Evolutionary conservation across 2,888 invertebrate genomes (phyloP).

Genomic region (Pachydiplax longipennis): DNA sequence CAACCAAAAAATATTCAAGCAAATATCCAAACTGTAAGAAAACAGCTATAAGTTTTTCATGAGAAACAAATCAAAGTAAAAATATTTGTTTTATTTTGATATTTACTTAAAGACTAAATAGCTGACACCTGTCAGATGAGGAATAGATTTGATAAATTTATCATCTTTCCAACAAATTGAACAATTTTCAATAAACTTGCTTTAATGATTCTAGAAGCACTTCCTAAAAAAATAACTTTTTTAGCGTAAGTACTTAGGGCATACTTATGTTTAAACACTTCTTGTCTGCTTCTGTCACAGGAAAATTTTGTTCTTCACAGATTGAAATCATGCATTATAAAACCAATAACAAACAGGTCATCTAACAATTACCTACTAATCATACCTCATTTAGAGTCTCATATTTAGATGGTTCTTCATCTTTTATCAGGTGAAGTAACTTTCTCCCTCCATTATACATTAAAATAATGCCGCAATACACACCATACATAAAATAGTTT

Average conservation of each 20-base stretch:
- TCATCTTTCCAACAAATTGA: not conserved
- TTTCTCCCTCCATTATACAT: not conserved
- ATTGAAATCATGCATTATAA: not conserved
- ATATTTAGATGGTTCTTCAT: not conserved
- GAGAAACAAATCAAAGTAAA: conserved; percentile 8
- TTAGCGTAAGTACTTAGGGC: conserved; percentile 7
- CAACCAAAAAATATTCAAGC: not conserved
- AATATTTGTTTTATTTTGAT: not conserved
- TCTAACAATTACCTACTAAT: not conserved
- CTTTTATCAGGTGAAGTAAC: not conserved
- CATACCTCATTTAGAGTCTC: not conserved
- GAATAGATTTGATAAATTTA: not conserved
- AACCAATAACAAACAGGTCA: not conserved
- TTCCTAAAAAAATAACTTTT: conserved; percentile 20
- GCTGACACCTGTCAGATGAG: not conserved
- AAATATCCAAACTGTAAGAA: not conserved
- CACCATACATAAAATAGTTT: conserved; percentile 29
- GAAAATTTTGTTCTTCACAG: not conserved
- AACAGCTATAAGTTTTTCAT: not conserved
- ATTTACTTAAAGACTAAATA: not conserved
- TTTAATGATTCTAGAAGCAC: conserved; percentile 26
- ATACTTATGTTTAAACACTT: not conserved
- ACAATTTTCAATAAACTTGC: not conserved
- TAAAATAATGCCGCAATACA: conserved; percentile 19
- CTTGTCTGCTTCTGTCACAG: not conserved